A percentile compares a stretch with the other conserved stretches of the same genome.
These are phyloP conservation scores for Channa argus DNA, from an alignment of 2,113 vertebrate species.

Conservation along the genomic window DNA sequence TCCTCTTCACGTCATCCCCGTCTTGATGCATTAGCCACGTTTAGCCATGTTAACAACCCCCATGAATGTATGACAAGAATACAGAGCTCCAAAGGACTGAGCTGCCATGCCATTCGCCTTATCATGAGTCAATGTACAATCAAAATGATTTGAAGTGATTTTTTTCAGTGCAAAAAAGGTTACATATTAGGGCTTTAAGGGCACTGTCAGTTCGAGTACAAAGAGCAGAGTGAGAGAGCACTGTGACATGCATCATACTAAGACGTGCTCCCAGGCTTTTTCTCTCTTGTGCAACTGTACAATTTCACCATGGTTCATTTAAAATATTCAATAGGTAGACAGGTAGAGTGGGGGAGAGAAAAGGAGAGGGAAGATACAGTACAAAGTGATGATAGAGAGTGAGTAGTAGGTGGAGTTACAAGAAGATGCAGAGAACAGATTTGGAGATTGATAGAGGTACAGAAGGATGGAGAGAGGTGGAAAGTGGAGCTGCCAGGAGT, in stretches of 20 bases:
- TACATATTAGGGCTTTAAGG: background rate
- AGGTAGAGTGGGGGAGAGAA: slow-evolving; percentile 1
- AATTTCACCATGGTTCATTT: slow-evolving; percentile 38
- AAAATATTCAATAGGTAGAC: slow-evolving; percentile 43
- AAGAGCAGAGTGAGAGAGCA: background rate
- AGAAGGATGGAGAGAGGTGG: slow-evolving; percentile 26
- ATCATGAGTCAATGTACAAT: too few relatives aligned
- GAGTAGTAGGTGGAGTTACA: background rate
- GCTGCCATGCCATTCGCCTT: too few relatives aligned
- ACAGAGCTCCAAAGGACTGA: too few relatives aligned
- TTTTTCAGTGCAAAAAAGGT: too few relatives aligned
- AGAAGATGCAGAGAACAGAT: slow-evolving; percentile 30
- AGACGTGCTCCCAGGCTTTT: slow-evolving; percentile 32
- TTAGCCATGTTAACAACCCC: too few relatives aligned
- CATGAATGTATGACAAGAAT: too few relatives aligned
- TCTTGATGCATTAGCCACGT: too few relatives aligned
- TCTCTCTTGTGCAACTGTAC: slow-evolving; percentile 50
- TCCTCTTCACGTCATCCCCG: too few relatives aligned
- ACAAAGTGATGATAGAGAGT: slow-evolving; percentile 28
- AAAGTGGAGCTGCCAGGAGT: slow-evolving; percentile 24
- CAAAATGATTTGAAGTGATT: too few relatives aligned
- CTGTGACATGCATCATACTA: slow-evolving; percentile 39
- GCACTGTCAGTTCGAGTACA: background rate
- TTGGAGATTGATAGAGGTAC: slow-evolving; percentile 32
- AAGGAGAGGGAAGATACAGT: background rate